Evolutionary conservation across 2,888 invertebrate genomes (phyloP), one percentile per base, ranked within the genome.

Genomic region (Octodonta nipae): DNA sequence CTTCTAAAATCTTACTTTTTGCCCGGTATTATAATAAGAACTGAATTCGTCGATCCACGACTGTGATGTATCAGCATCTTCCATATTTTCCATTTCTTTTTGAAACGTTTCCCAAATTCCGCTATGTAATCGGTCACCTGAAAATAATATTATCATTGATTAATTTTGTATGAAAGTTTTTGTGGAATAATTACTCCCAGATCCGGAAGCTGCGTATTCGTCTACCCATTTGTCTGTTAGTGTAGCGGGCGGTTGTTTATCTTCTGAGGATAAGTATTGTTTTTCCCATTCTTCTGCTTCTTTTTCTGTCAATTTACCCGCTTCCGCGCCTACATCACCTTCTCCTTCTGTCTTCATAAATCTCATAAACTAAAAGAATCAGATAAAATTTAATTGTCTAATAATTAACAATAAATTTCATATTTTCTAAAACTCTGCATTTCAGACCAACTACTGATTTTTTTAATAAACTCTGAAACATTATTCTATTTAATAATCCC

Each of bases 281-380:
- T 65, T 54, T 13, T 56, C 54, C 70, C 69, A 70, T 13, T 60
- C 56, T 22, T 60, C 49, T 3, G 58, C 60, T 55, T 60, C 63
- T 51, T 45, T 45, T 39, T 55, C 56, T 30, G 65, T 64, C 36
- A 60, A 47, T 38, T 48, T 51, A 45, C 47, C 70, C 39, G 60
- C 60, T 44, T 72, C 69, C 26, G 77, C 56, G 37, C 69, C 65
- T 30, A 71, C 58, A 42, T 78, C 75, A 25, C 75, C 76, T 49
- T 76, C 72, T 53, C 77, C 76, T 36, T 82, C 73, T 61, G 75
- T 76, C 51, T 76, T 74, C 75, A 87, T 84, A 55, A 85, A 86
- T 51, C 76, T 78, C 78, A 85, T 79, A 52, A 87, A 86, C 69
- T 84, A 69, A 35, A 53, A 43, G n/a, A n/a, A n/a, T n/a, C n/a